Evolutionary conservation across 1,140 invertebrate species (phyloP), one percentile per base, ranked within the genome.

Genomic region (Leptinotarsa defecta): DNA sequence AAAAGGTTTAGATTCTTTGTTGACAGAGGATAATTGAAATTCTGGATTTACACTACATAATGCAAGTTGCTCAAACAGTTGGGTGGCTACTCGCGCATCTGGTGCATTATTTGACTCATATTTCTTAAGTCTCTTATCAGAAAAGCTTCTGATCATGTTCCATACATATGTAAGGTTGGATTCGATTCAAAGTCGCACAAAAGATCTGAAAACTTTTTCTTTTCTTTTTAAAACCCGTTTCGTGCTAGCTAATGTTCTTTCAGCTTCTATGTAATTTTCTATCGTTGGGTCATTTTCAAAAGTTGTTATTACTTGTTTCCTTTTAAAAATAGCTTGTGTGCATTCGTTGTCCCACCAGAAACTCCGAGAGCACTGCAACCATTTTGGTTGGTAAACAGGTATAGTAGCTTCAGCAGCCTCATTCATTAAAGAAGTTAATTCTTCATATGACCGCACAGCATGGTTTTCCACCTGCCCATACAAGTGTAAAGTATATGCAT

Each of bases 321-420:
- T 65, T 15, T 5, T 19, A 13, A n/a, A 65, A 22, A 65, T 20
- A 13, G 13, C 13, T 27, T 15, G 15, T 5, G 1, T 19, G 6
- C 63, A 65, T n/a, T 65, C 19, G 19, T 20, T 65, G 19, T 65
- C 63, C 63, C 63, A 65, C 63, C 63, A 65, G 13, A 20, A 20
- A 1, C 19, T 65, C 22, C 63, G 27, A 27, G 19, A 3, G 20
- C 15, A 17, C 19, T 65, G 13, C 24, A 17, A 15, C 49, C 49
- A 6, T 65, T 52, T n/a, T 20, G 13, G 13, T 65, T 65, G 13
- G 1, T 65, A 13, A 22, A 17, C 22, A 65, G 63, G 63, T 65
- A 65, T 65, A 27, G 13, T 13, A 3, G 24, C 19, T 22, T 22
- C 20, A 22, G 20, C 63, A 13, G 63, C 63, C 22, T 64, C 63